These are phyloP conservation scores for Drosophila mauritiana DNA, from an alignment of 1,140 invertebrate species.

Conservation along the genomic window DNA sequence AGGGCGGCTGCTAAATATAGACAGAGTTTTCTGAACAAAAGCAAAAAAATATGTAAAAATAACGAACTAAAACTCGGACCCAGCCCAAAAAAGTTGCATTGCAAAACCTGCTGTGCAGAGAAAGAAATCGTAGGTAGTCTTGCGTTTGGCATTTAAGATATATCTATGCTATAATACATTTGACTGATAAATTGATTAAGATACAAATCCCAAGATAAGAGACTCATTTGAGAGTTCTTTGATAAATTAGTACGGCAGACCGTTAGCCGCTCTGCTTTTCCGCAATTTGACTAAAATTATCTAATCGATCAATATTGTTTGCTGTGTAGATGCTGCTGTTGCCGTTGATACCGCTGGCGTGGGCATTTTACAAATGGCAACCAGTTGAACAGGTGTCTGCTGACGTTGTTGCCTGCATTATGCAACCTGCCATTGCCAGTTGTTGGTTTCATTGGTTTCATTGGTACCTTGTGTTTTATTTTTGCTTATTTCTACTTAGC, in stretches of 20 bases:
- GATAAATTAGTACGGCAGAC: not conserved
- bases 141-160: not conserved
- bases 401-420: conserved; percentile 66
- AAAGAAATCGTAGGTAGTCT: not conserved
- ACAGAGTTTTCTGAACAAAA: conserved; percentile 35
- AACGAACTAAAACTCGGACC: conserved; percentile 23
- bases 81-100: conserved; percentile 57
- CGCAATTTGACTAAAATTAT: no score
- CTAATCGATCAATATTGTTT: conserved; percentile 2
- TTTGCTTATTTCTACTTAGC: conserved; percentile 42
- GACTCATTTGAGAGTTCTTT: no score
- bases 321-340: conserved; percentile 36
- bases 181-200: not conserved
- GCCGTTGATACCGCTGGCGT: conserved; percentile 56
- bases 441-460: conserved; percentile 16
- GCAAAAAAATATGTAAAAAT: not conserved
- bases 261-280: not conserved
- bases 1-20: conserved; percentile 80
- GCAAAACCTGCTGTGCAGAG: conserved; percentile 58
- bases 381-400: conserved; percentile 73
- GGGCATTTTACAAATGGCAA: conserved; percentile 74
- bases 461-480: conserved; percentile 10
- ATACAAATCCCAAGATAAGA: not conserved
- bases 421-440: conserved; percentile 67
- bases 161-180: no score